Evolutionary conservation across 2,888 invertebrate species (phyloP), one percentile per base, ranked within the genome.

Genomic region (Scelioninae gen. 1): DNA sequence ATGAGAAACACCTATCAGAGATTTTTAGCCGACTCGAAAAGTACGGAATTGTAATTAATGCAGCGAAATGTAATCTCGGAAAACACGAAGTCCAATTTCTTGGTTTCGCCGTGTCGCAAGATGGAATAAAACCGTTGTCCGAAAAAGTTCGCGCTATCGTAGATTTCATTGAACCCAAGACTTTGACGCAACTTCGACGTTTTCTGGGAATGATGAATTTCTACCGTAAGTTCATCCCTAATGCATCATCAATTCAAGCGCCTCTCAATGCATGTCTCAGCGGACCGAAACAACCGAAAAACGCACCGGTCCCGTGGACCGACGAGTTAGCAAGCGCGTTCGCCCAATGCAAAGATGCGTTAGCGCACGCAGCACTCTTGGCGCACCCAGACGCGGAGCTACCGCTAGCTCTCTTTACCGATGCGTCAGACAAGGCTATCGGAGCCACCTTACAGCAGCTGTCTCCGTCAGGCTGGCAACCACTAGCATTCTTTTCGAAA

Each of bases 1-100:
- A 74, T 29, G 53, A 63, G 45, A 23, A 45, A 32, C 63, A 74
- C 53, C 32, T 74, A 9, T 10, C n/a, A 5, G 40, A 40, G 9
- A 6, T 58, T 11, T 40, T 58, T 40, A 9, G 9, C 4, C 38
- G 58, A 4, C 11, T 58, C 8, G 10, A 15, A 38, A 6, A 58
- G 10, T 40, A 58, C 40, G 58, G 58, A 38, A 40, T 58, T 23
- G 23, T 58, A 9, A 58, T 58, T 40, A 58, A 58, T 16, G 38
- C 23, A 16, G 13, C 58, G 5, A 58, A 58, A 11, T 58, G 38
- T 23, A 16, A 15, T 5, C 43, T 60, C n/a, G 43, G 60, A 5
- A 0, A 5, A 7, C 10, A 40, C 9, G 43, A 1, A 6, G 60
- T 60, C n/a, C 16, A 43, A 23, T 60, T 40, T 23, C 29, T 60